Conservation (phyloP, 2,888 invertebrate genomes). For the Eilema depressum region DNA sequence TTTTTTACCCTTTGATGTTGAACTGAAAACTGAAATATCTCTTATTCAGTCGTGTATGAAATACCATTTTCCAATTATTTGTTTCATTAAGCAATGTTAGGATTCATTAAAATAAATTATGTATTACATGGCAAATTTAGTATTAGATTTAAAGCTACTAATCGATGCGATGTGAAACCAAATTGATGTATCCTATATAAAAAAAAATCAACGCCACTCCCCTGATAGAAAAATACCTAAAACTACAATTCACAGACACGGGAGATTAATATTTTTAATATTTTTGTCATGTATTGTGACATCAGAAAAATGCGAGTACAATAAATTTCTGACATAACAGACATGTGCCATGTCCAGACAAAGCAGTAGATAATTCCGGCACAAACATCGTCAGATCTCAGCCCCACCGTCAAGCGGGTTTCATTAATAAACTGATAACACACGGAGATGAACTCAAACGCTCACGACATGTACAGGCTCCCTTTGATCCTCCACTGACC, state of each 20-base stretch:
- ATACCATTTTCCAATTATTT: constrained; percentile 28
- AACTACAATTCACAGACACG: neutral
- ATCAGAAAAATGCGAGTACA: neutral
- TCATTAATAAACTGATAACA: constrained; percentile 46
- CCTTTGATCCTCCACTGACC: constrained; percentile 50
- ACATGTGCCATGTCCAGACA: constrained; percentile 15
- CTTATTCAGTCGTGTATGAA: constrained; percentile 27
- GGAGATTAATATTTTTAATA: neutral
- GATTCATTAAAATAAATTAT: neutral
- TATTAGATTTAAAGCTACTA: no score
- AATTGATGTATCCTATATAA: no score
- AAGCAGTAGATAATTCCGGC: constrained; percentile 26
- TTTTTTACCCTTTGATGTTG: constrained; percentile 42
- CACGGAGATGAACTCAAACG: constrained; percentile 42
- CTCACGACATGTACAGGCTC: constrained; percentile 31
- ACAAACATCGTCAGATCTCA: constrained; percentile 23
- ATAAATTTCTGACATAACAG: constrained; percentile 21
- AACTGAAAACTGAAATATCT: constrained; percentile 21
- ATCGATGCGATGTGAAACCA: no score
- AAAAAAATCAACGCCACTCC: no score
- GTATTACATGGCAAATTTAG: no score
- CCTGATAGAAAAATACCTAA: no score
- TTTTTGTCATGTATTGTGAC: neutral
- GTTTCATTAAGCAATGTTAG: constrained; percentile 24
- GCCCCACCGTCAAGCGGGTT: constrained; percentile 14